phyloP scores from a whole-genome alignment of 2,797 vertebrate species.

The Chelidonichthys spinosus region DNA sequence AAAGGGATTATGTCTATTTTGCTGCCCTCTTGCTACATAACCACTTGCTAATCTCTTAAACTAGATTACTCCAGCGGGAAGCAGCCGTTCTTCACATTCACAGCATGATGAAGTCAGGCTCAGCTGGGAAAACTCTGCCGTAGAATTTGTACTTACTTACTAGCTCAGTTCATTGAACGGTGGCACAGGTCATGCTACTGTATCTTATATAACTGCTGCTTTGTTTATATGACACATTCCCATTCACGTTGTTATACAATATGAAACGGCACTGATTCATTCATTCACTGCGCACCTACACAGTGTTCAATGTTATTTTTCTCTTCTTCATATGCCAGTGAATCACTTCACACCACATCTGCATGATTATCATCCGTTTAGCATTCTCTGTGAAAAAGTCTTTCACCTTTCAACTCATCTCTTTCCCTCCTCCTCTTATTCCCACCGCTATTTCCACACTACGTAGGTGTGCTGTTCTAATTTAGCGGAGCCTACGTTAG shows the following conservation, averaged over 20 bases:
- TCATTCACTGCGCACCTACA: slow-evolving; percentile 57
- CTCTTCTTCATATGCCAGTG: slow-evolving; percentile 27
- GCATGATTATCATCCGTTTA: slow-evolving; percentile 55
- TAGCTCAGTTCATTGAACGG: background rate
- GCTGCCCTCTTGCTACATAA: slow-evolving; percentile 59
- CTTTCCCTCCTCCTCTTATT: slow-evolving; percentile 33
- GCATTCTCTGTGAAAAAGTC: slow-evolving; percentile 22
- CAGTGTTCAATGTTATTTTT: slow-evolving; percentile 42
- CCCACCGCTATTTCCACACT: slow-evolving; percentile 63
- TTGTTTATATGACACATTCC: background rate
- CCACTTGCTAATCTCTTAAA: slow-evolving; percentile 74
- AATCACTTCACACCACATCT: slow-evolving; percentile 59
- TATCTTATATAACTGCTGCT: background rate
- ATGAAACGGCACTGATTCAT: background rate
- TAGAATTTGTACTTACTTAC: background rate
- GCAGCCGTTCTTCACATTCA: slow-evolving; percentile 1
- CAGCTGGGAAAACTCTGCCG: background rate
- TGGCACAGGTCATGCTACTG: background rate
- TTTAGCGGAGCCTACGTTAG: slow-evolving; percentile 59
- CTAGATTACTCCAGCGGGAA: slow-evolving; percentile 66
- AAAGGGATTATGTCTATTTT: slow-evolving; percentile 72
- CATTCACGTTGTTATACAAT: slow-evolving; percentile 20
- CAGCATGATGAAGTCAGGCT: background rate
- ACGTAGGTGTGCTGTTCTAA: slow-evolving; percentile 69
- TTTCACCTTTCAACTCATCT: slow-evolving; percentile 15